Evolutionary conservation across 2,888 invertebrate genomes (phyloP).

Genomic region (Microdon myrmicae): DNA sequence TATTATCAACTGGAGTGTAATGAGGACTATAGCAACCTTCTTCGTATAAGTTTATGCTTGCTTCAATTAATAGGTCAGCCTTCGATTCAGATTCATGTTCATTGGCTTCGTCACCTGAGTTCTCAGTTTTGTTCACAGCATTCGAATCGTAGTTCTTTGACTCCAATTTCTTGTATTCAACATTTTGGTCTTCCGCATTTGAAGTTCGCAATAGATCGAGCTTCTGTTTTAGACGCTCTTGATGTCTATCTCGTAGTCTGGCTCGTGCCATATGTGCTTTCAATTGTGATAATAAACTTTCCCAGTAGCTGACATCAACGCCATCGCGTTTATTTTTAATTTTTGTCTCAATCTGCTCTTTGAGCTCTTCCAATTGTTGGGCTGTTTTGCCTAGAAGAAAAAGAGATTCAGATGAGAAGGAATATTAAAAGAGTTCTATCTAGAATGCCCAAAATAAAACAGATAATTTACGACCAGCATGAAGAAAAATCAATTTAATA

Average conservation of each 20-base stretch:
- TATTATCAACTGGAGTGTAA: conserved; percentile 70
- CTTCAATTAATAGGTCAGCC: conserved; percentile 55
- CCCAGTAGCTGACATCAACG: conserved; percentile 98
- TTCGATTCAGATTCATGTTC: conserved; percentile 55
- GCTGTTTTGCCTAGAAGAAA: conserved; percentile 75
- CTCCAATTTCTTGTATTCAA: conserved; percentile 40
- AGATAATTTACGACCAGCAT: no score
- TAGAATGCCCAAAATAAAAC: no score
- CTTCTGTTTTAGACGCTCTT: conserved; percentile 87
- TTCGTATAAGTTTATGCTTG: conserved; percentile 76
- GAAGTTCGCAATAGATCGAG: conserved; percentile 89
- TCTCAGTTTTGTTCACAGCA: background rate
- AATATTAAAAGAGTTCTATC: no score
- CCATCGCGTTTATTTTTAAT: conserved; percentile 86
- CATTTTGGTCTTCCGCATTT: conserved; percentile 71
- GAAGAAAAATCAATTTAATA: no score
- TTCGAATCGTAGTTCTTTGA: conserved; percentile 31
- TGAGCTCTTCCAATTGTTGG: conserved; percentile 83
- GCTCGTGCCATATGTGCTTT: conserved; percentile 96
- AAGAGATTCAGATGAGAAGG: background rate
- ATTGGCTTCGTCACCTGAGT: conserved; percentile 6
- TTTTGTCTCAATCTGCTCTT: conserved; percentile 86
- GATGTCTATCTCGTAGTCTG: conserved; percentile 90
- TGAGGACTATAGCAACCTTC: conserved; percentile 87
- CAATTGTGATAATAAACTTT: conserved; percentile 92